A percentile compares a stretch with the other conserved stretches of the same genome.
Conservation (phyloP, 2,888 invertebrate genomes). For the Rotaria socialis region DNA sequence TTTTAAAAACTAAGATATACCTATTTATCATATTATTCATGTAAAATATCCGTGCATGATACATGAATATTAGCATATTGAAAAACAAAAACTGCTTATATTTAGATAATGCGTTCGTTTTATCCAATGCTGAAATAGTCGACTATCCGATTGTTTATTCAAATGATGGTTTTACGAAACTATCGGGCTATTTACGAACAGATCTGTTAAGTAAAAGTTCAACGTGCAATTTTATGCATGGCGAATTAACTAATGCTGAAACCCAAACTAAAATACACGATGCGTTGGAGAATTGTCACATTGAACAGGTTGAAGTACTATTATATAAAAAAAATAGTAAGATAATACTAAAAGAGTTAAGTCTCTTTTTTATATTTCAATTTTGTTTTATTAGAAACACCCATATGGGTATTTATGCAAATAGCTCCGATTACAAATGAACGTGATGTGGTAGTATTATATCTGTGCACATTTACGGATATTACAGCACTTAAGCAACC, state of each 20-base stretch:
- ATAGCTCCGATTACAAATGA: slow-evolving; percentile 99
- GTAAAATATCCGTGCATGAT: not conserved
- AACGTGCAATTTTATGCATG: slow-evolving; percentile 86
- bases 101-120: slow-evolving; percentile 86
- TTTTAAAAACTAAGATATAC: not conserved
- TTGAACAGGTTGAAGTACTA: slow-evolving; percentile 94
- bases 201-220: slow-evolving; percentile 78
- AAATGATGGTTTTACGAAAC: slow-evolving; percentile 99
- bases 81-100: not conserved
- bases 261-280: slow-evolving; percentile 86
- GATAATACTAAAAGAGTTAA: slow-evolving; percentile 59
- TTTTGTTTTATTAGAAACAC: slow-evolving; percentile 71
- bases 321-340: slow-evolving; percentile 99
- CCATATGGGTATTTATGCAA: slow-evolving; percentile 96
- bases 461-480: slow-evolving; percentile 96
- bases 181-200: slow-evolving; percentile 95
- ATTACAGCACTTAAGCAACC: slow-evolving; percentile 99
- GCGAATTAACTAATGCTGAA: slow-evolving; percentile 94
- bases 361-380: not conserved
- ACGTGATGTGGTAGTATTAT: slow-evolving; percentile 94
- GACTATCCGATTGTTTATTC: slow-evolving; percentile 99
- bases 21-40: not conserved
- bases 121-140: slow-evolving; percentile 99
- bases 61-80: not conserved
- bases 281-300: slow-evolving; percentile 80